Conservation (phyloP, 2,113 vertebrate genomes). For the Nymphicus hollandicus region DNA sequence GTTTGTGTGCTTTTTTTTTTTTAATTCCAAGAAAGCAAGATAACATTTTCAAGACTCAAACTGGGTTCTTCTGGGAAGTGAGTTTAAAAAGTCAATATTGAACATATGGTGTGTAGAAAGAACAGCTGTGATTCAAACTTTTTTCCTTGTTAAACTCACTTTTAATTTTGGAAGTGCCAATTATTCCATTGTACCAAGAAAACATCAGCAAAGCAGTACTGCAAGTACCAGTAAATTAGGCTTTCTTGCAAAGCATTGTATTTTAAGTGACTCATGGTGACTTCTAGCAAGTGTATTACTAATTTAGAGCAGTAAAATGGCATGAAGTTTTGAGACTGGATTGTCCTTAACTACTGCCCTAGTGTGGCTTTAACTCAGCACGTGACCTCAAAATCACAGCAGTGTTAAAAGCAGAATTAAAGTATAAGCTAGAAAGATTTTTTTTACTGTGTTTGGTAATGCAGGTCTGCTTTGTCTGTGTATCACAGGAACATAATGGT, state of each 20-base stretch:
- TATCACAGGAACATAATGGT: background rate
- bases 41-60: background rate
- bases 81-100: slow-evolving; percentile 27
- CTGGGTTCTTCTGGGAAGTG: slow-evolving; percentile 13
- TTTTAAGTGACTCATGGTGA: slow-evolving; percentile 20
- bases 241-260: slow-evolving; percentile 6
- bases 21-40: background rate
- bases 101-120: slow-evolving; percentile 2
- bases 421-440: background rate
- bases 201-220: slow-evolving; percentile 1
- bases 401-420: background rate
- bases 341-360: slow-evolving; percentile 5
- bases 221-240: slow-evolving; percentile 14
- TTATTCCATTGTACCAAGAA: slow-evolving; percentile 20
- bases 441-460: background rate
- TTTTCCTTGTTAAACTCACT: background rate
- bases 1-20: background rate
- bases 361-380: background rate
- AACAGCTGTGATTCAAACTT: slow-evolving; percentile 1
- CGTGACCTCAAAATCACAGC: background rate
- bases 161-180: slow-evolving; percentile 10
- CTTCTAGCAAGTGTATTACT: slow-evolving; percentile 1
- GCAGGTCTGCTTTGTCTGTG: background rate
- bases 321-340: background rate
- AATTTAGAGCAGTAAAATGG: slow-evolving; percentile 32